Conservation (phyloP, 2,113 vertebrate genomes). For the Globicephala melas region DNA sequence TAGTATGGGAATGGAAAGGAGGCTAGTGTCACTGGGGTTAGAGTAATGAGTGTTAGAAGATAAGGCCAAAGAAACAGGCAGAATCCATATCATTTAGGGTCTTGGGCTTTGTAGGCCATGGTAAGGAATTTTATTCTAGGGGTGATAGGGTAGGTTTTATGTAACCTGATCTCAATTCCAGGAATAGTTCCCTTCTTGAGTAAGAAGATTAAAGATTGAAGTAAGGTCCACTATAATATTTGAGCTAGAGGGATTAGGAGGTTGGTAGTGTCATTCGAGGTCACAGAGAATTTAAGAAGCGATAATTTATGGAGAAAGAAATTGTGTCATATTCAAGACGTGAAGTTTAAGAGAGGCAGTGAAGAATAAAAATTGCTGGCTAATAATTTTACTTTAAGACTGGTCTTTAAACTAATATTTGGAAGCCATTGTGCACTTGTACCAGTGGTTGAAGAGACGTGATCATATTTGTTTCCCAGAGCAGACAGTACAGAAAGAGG, state of each 20-base stretch:
- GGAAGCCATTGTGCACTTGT: neutral
- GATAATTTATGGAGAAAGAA: neutral
- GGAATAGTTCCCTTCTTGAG: neutral
- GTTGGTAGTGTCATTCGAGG: neutral
- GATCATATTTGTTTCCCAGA: neutral
- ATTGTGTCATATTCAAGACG: neutral
- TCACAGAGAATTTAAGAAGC: constrained; percentile 18
- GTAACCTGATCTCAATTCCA: neutral
- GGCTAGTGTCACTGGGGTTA: neutral
- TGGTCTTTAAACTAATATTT: constrained; percentile 18
- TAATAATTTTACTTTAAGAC: constrained; percentile 11
- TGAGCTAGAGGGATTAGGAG: neutral
- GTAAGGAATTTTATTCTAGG: neutral
- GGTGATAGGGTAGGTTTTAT: neutral
- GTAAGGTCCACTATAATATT: neutral
- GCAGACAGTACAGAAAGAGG: neutral
- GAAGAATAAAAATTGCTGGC: neutral
- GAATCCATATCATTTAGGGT: neutral
- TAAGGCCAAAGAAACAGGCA: neutral
- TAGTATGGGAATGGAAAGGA: neutral
- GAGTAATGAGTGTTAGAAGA: neutral
- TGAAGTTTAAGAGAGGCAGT: neutral
- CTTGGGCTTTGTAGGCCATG: neutral
- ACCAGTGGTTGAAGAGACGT: neutral
- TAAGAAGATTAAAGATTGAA: neutral